Base-by-base conservation (phyloP, 2,113 vertebrate species). In the Sorex araneus region DNA sequence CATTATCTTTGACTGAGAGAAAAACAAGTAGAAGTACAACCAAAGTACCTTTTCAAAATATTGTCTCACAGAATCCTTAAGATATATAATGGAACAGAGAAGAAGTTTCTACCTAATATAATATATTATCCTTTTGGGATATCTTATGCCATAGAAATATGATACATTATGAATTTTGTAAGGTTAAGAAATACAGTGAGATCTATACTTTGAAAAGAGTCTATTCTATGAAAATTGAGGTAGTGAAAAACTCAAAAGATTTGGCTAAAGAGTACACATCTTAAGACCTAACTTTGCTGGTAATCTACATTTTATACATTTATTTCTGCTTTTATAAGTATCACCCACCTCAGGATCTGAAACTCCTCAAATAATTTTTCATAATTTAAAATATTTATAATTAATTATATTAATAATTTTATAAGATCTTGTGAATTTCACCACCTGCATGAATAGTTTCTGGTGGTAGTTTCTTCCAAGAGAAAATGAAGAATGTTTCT, bases 61-160 rank as follows among this genome's bases (percentile, higher is more conserved):
- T 32, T 43, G 15, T 28, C 76, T 57, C 91, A 73, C 25, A 25
- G 30, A 64, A 82, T 83, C 28, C 32, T 73, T 78, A 78, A 86
- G 63, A 34, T 70, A 77, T 67, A 69, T 74, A 78, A 78, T 13
- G 13, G 34, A 50, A 16, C 77, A 83, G 45, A 85, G 40, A 78
- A 71, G 25, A 82, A 60, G 54, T 87, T 54, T 83, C n/a, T 83
- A 64, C 19, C 77, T 19, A 36, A 54, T 78, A 45, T 27, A 81
- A 80, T 78, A 45, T 60, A 16, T 75, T 81, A 25, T 76, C 7
- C n/a, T 86, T 90, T 90, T 69, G 63, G 89, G 80, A 81, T 74
- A 50, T 81, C 74, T 91, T 23, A 83, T 4, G 66, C 5, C 36
- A 36, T 80, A 75, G 81, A 5, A 85, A 21, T 71, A 88, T n/a